Conservation (phyloP, 2,113 vertebrate genomes). For the Coptodon rendalli region DNA sequence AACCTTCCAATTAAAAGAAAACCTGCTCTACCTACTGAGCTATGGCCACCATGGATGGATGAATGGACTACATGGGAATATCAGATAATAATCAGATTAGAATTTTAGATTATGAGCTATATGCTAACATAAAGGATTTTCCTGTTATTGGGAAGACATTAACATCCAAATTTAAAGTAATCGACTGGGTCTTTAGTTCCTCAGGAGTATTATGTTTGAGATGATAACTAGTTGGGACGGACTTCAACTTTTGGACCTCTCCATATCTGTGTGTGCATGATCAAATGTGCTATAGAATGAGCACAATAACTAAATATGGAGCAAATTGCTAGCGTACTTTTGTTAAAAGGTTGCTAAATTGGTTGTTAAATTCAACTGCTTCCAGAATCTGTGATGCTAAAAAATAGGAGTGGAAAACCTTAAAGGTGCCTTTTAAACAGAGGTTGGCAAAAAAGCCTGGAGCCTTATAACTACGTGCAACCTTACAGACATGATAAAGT, state of each 20-base stretch:
- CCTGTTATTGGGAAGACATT: neutral
- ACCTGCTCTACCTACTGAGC: neutral
- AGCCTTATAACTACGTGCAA: neutral
- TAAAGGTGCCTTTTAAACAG: neutral
- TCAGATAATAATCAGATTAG: neutral
- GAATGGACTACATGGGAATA: neutral
- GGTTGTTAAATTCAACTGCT: neutral
- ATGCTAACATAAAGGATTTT: neutral
- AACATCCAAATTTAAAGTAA: neutral
- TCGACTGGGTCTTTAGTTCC: neutral
- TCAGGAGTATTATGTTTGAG: neutral
- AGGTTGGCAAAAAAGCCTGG: neutral
- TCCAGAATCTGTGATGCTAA: neutral
- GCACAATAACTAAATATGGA: neutral
- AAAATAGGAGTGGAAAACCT: neutral
- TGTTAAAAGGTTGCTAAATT: neutral
- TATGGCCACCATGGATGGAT: neutral
- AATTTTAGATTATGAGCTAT: neutral
- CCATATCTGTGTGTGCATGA: neutral
- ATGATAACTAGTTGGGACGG: neutral
- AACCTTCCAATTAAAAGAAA: neutral
- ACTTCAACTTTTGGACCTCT: neutral
- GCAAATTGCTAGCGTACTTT: neutral
- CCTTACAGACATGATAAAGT: neutral
- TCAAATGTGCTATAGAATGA: neutral